These are phyloP conservation scores for Palythoa grandis DNA, from an alignment of 92 coral and sea anemone species.

Conservation along the genomic window DNA sequence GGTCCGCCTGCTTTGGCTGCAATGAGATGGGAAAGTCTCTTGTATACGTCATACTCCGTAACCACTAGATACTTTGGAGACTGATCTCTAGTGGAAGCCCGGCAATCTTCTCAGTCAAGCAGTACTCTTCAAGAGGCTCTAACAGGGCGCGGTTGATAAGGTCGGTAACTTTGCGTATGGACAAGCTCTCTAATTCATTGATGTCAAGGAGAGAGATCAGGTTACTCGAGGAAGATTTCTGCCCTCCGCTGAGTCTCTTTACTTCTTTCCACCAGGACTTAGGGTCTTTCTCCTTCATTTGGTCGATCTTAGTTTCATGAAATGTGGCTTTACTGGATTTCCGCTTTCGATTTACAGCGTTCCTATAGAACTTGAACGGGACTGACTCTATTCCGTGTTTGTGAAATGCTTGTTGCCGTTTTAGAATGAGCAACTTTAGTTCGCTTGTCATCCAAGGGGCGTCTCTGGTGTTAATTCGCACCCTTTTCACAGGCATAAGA, in stretches of 20 bases:
- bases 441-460: conserved; percentile 47
- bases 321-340: too few relatives aligned
- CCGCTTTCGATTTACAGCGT: too few relatives aligned
- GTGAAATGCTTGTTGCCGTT: conserved; percentile 58
- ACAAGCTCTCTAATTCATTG: conserved; percentile 36
- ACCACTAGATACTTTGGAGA: conserved; percentile 47
- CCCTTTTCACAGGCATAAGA: conserved; percentile 61
- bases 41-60: conserved; percentile 42
- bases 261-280: conserved; percentile 46
- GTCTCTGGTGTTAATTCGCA: conserved; percentile 62
- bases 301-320: conserved; percentile 37
- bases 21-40: too few relatives aligned
- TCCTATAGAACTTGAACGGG: conserved; percentile 57
- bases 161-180: conserved; percentile 22
- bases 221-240: too few relatives aligned
- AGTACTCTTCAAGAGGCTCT: conserved; percentile 54
- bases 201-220: conserved; percentile 48
- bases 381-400: too few relatives aligned
- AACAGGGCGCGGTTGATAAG: conserved; percentile 48
- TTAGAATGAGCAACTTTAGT: too few relatives aligned
- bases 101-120: too few relatives aligned
- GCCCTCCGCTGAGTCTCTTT: conserved; percentile 36
- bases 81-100: conserved; percentile 23
- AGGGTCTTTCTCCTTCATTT: background rate
- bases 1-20: too few relatives aligned